Evolutionary conservation across 1,140 invertebrate species (phyloP).

Genomic region (Atopsyche davidsoni): DNA sequence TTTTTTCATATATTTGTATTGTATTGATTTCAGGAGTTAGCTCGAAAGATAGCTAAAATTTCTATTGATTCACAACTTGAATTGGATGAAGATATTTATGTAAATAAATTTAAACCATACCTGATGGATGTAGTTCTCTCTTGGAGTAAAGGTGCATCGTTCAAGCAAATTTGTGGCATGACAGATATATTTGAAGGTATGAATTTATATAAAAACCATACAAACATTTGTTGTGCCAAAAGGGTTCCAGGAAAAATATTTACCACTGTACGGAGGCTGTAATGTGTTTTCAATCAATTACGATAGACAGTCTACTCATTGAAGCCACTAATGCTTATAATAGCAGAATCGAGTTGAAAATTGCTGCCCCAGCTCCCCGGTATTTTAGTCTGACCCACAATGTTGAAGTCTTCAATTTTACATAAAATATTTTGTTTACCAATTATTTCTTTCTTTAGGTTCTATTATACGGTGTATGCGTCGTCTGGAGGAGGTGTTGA

Average conservation of each 20-base stretch:
- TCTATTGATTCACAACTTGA: constrained; percentile 87
- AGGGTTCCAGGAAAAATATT: too few species aligned
- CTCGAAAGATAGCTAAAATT: constrained; percentile 85
- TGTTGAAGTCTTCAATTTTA: too few species aligned
- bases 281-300: too few species aligned
- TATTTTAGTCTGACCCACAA: too few species aligned
- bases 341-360: too few species aligned
- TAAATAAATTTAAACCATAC: constrained; percentile 88
- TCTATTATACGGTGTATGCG: constrained; percentile 97
- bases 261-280: too few species aligned
- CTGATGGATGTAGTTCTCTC: constrained; percentile 97
- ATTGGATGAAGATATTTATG: constrained; percentile 85
- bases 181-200: constrained; percentile 97
- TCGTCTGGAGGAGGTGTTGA: constrained; percentile 88
- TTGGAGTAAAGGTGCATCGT: constrained; percentile 93
- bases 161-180: constrained; percentile 91
- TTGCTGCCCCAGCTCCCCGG: constrained; percentile 12
- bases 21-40: constrained; percentile 65
- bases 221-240: too few species aligned
- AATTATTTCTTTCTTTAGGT: constrained; percentile 54
- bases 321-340: too few species aligned
- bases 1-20: constrained; percentile 29
- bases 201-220: constrained; percentile 14
- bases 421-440: too few species aligned
- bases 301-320: too few species aligned